Evolutionary conservation across 2,888 invertebrate species (phyloP).

Genomic region (Pediacus dermestoides): DNA sequence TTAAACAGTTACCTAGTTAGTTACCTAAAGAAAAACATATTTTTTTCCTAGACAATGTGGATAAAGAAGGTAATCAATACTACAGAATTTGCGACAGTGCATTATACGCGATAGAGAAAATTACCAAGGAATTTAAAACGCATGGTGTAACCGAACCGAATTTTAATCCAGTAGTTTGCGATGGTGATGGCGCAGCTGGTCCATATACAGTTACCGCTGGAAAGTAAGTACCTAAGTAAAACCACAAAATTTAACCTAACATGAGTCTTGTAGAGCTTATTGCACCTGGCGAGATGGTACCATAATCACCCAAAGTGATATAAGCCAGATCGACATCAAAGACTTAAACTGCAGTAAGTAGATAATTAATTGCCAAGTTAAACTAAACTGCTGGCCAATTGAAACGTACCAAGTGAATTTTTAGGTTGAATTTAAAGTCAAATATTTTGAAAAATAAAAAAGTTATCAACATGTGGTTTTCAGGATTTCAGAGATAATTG

Average conservation of each 20-base stretch:
- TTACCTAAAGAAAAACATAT: conserved; percentile 3
- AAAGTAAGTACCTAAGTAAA: conserved; percentile 50
- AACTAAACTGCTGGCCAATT: too few species aligned
- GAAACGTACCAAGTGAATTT: too few species aligned
- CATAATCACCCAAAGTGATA: conserved; percentile 52
- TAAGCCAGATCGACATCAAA: conserved; percentile 39
- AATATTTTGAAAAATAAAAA: too few species aligned
- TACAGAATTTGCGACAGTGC: conserved; percentile 66
- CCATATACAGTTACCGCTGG: conserved; percentile 54
- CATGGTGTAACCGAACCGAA: conserved; percentile 60
- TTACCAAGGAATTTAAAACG: conserved; percentile 54
- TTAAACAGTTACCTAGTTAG: conserved; percentile 2
- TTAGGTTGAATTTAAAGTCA: too few species aligned
- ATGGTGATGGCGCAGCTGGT: conserved; percentile 65
- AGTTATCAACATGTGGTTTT: too few species aligned
- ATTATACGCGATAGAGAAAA: conserved; percentile 53
- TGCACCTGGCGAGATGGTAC: conserved; percentile 61
- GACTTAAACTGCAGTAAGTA: conserved; percentile 62
- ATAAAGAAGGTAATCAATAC: conserved; percentile 56
- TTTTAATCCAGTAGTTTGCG: conserved; percentile 56
- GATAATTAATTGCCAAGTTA: conserved; percentile 4
- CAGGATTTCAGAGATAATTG: too few species aligned
- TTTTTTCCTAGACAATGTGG: conserved; percentile 47
- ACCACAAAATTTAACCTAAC: conserved; percentile 6
- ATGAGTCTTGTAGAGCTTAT: conserved; percentile 51